These are phyloP conservation scores for Crossocerus cetratus DNA, from an alignment of 2,888 invertebrate species.

Conservation along the genomic window DNA sequence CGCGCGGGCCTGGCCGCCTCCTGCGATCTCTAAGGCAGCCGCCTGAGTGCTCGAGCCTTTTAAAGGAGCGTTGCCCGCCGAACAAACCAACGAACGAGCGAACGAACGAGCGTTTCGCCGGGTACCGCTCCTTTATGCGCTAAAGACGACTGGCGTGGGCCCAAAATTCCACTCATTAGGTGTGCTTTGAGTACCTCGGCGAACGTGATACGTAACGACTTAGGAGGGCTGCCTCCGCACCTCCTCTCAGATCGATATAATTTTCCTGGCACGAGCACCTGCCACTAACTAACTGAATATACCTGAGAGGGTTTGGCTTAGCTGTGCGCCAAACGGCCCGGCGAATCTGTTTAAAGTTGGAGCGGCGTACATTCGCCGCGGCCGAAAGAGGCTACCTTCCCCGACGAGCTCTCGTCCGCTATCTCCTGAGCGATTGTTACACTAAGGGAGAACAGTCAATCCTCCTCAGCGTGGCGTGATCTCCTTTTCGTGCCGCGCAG, in stretches of 20 bases:
- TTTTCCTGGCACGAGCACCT: constrained; percentile 1
- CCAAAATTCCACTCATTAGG: neutral
- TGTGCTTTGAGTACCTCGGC: neutral
- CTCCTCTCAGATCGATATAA: neutral
- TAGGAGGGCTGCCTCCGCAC: neutral
- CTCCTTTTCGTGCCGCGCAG: constrained; percentile 37
- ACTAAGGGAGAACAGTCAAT: constrained; percentile 37
- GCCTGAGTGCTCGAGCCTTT: too few species aligned
- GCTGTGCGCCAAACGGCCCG: too few species aligned
- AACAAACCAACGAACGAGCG: too few species aligned
- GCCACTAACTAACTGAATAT: constrained; percentile 3
- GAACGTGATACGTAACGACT: neutral
- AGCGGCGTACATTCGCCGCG: constrained; percentile 23
- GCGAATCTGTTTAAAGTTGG: neutral
- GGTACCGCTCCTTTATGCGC: too few species aligned
- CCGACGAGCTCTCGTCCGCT: constrained; percentile 7
- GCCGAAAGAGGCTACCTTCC: neutral
- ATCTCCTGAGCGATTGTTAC: constrained; percentile 10
- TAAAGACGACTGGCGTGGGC: neutral
- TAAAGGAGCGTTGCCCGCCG: too few species aligned
- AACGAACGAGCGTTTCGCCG: too few species aligned
- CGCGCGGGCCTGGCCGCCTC: too few species aligned
- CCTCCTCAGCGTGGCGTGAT: constrained; percentile 38
- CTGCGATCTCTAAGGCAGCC: too few species aligned
- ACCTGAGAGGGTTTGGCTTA: neutral